These are phyloP conservation scores for Pseudorhiza aurosa DNA, from an alignment of 30 jellyfish, hydroid and myxozoan species.

Conservation along the genomic window DNA sequence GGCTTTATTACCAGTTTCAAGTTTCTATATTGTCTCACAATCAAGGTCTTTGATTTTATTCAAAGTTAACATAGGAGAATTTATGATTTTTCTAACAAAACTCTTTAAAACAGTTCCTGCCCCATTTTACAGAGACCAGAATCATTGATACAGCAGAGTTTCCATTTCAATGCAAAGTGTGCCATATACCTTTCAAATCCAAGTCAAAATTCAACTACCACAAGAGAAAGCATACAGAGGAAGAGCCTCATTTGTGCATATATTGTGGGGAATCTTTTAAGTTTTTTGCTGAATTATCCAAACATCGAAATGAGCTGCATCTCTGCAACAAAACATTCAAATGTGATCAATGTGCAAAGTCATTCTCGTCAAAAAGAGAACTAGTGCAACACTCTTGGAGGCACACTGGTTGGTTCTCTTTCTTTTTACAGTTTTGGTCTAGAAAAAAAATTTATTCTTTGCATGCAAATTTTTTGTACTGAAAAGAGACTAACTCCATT, in stretches of 20 bases:
- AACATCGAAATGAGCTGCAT: slow-evolving; percentile 82
- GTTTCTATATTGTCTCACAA: too few relatives aligned
- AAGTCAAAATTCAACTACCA: slow-evolving; percentile 75
- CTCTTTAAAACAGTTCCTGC: too few relatives aligned
- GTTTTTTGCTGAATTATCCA: slow-evolving; percentile 63
- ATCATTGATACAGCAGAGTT: slow-evolving; percentile 3
- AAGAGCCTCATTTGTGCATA: slow-evolving; percentile 72
- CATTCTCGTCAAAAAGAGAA: slow-evolving; percentile 85
- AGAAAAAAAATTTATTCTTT: background rate
- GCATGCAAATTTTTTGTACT: too few relatives aligned
- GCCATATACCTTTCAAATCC: slow-evolving; percentile 79
- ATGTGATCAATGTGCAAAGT: slow-evolving; percentile 75
- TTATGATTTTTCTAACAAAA: too few relatives aligned
- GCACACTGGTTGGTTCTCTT: slow-evolving; percentile 72
- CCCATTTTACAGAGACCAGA: slow-evolving; percentile 1
- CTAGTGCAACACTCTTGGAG: slow-evolving; percentile 78
- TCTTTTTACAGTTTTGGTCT: background rate
- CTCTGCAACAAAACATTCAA: slow-evolving; percentile 79
- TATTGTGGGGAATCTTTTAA: slow-evolving; percentile 80
- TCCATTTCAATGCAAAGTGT: slow-evolving; percentile 72
- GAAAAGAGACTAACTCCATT: too few relatives aligned
- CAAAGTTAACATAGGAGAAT: too few relatives aligned
- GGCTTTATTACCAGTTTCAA: too few relatives aligned
- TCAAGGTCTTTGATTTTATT: too few relatives aligned
- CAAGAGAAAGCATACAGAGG: slow-evolving; percentile 84